Evolutionary conservation across 2,113 vertebrate species (phyloP).

Genomic region (Leiothrix lutea): DNA sequence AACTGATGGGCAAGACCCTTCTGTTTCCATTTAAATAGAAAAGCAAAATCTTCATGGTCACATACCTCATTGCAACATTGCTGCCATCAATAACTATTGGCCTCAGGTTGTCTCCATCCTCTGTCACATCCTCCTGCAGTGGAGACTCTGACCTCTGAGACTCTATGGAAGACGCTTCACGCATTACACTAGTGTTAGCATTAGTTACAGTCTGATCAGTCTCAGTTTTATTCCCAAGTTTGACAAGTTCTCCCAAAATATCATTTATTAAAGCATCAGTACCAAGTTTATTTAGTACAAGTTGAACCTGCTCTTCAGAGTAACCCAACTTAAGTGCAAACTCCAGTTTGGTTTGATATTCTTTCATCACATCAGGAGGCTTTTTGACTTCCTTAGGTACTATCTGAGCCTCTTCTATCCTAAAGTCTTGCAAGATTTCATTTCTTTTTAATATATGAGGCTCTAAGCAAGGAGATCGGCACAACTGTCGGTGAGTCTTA

Average conservation of each 20-base stretch:
- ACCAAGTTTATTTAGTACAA: slow-evolving; percentile 93
- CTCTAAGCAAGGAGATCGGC: slow-evolving; percentile 87
- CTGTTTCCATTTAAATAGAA: background rate
- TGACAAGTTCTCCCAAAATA: slow-evolving; percentile 96
- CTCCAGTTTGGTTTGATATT: slow-evolving; percentile 95
- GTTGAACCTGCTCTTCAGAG: slow-evolving; percentile 90
- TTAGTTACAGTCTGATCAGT: slow-evolving; percentile 77
- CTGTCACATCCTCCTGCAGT: slow-evolving; percentile 74
- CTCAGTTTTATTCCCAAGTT: slow-evolving; percentile 92
- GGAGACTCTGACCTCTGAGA: slow-evolving; percentile 87
- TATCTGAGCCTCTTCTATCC: slow-evolving; percentile 71
- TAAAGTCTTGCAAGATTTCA: slow-evolving; percentile 78
- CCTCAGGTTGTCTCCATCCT: slow-evolving; percentile 92
- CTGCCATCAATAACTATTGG: slow-evolving; percentile 95
- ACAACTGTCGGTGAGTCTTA: slow-evolving; percentile 85
- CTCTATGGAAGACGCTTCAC: slow-evolving; percentile 81
- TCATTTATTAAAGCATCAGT: slow-evolving; percentile 95
- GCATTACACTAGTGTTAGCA: slow-evolving; percentile 57
- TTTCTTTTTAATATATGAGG: slow-evolving; percentile 81
- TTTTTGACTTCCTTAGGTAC: slow-evolving; percentile 74
- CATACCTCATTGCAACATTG: slow-evolving; percentile 98
- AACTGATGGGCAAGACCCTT: background rate
- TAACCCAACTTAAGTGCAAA: slow-evolving; percentile 98
- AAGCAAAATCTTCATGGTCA: background rate
- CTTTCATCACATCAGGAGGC: slow-evolving; percentile 74